phyloP scores from a whole-genome alignment of 2,888 invertebrate genomes.

The Leucophenga montana region DNA sequence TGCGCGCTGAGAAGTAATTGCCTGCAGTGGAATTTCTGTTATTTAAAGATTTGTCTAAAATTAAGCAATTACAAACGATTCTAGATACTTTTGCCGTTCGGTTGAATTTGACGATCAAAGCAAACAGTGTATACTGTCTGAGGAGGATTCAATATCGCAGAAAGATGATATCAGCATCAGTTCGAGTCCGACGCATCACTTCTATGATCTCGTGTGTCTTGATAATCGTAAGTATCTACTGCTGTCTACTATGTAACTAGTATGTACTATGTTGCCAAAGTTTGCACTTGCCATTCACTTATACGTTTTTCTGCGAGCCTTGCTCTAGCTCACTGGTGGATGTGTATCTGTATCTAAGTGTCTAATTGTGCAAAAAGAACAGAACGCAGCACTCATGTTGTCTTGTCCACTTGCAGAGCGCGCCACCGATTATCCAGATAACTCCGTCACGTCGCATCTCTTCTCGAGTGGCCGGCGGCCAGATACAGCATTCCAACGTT shows the following conservation, averaged over 20 bases:
- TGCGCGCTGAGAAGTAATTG: slow-evolving; percentile 86
- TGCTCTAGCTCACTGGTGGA: slow-evolving; percentile 22
- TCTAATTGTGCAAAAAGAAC: slow-evolving; percentile 23
- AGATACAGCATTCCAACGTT: slow-evolving; percentile 88
- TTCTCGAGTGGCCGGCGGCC: slow-evolving; percentile 87
- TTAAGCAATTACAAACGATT: slow-evolving; percentile 43
- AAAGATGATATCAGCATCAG: slow-evolving; percentile 90
- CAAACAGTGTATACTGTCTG: slow-evolving; percentile 89
- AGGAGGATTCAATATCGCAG: slow-evolving; percentile 92
- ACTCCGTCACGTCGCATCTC: slow-evolving; percentile 87
- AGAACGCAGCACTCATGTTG: slow-evolving; percentile 16
- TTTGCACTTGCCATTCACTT: slow-evolving; percentile 29
- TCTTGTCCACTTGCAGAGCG: slow-evolving; percentile 79
- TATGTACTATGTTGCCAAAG: too few species aligned
- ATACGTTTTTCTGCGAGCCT: slow-evolving; percentile 38
- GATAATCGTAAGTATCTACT: slow-evolving; percentile 86
- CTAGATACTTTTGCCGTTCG: slow-evolving; percentile 87
- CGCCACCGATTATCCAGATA: slow-evolving; percentile 91
- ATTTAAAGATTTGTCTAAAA: slow-evolving; percentile 42
- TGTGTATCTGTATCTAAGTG: slow-evolving; percentile 40
- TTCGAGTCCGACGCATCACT: slow-evolving; percentile 88
- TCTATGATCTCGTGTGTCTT: slow-evolving; percentile 90
- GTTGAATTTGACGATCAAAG: slow-evolving; percentile 92
- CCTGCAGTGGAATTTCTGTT: slow-evolving; percentile 27
- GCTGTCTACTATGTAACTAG: too few species aligned